Conservation (phyloP, 2,888 invertebrate species). For the Brenthis daphne region DNA sequence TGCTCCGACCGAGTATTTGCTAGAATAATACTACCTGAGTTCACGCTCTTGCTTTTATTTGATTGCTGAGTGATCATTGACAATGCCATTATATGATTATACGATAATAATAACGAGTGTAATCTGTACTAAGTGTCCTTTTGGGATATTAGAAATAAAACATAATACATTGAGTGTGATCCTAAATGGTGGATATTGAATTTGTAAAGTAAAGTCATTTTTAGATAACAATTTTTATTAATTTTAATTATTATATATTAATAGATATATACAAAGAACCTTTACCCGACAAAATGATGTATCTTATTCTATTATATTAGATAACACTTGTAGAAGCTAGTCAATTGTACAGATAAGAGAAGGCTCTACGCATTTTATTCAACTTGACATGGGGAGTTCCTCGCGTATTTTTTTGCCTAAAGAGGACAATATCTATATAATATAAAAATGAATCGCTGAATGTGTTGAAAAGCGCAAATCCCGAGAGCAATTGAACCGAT, state of each 20-base stretch:
- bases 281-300: no score
- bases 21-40: neutral
- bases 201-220: neutral
- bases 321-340: no score
- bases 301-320: no score
- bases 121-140: neutral
- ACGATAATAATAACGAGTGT: conserved; percentile 12
- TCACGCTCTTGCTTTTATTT: conserved; percentile 3
- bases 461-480: no score
- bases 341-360: no score
- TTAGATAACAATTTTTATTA: neutral
- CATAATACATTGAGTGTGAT: neutral
- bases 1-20: neutral
- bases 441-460: no score
- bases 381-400: no score
- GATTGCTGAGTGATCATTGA: neutral
- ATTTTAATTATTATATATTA: neutral
- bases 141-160: conserved; percentile 13
- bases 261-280: no score
- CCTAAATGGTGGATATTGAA: neutral
- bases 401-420: no score
- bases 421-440: no score
- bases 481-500: no score
- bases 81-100: neutral
- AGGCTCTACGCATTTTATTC: no score